A percentile compares a stretch with the other conserved stretches of the same genome.
These are phyloP conservation scores for Delia radicum DNA, from an alignment of 1,140 invertebrate species.

Conservation along the genomic window DNA sequence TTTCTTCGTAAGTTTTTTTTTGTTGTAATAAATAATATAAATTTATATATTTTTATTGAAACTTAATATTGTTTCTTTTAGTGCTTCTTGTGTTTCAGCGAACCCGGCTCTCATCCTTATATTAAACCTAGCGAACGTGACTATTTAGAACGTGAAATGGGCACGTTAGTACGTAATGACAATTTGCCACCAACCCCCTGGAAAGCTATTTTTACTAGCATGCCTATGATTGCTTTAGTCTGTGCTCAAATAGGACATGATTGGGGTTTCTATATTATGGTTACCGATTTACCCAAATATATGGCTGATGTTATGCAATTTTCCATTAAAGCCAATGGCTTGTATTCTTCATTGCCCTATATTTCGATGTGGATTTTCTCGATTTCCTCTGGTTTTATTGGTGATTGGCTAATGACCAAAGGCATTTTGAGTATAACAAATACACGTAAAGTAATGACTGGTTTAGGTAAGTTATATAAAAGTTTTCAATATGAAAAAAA, in stretches of 20 bases:
- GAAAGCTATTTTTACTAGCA: constrained; percentile 72
- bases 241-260: constrained; percentile 80
- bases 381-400: constrained; percentile 65
- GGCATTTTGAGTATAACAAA: constrained; percentile 62
- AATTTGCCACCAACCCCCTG: constrained; percentile 68
- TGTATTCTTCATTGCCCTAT: constrained; percentile 70
- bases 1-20: constrained; percentile 62
- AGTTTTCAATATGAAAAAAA: too few relatives aligned
- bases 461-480: constrained; percentile 62
- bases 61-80: constrained; percentile 43
- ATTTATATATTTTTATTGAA: constrained; percentile 28
- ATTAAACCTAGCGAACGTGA: constrained; percentile 78
- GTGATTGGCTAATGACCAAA: constrained; percentile 67
- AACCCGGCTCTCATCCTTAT: constrained; percentile 78
- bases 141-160: constrained; percentile 70
- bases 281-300: constrained; percentile 90
- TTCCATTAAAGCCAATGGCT: constrained; percentile 72
- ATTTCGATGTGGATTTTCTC: constrained; percentile 73
- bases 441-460: constrained; percentile 73
- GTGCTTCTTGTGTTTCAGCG: constrained; percentile 69
- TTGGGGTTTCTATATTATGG: constrained; percentile 93
- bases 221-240: constrained; percentile 73
- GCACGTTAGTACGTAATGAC: constrained; percentile 55
- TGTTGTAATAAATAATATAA: too few relatives aligned
- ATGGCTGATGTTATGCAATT: constrained; percentile 86